Base-by-base conservation (phyloP, 2,113 vertebrate species). In the Mustela nigripes region DNA sequence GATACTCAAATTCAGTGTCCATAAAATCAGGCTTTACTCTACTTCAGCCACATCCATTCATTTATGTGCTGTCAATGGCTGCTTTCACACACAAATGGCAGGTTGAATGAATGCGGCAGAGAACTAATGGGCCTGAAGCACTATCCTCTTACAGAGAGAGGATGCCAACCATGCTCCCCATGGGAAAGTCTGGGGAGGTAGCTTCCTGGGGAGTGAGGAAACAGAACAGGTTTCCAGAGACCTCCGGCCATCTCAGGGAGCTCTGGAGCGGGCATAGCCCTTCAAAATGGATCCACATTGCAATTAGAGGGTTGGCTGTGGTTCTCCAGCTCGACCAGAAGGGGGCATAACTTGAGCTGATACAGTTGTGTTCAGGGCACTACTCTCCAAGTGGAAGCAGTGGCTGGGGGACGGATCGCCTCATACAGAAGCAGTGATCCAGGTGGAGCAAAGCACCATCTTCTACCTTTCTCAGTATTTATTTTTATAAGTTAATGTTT, bases 1-100 rank as follows among this genome's bases (percentile, higher is more conserved):
- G 24, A 74, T 67, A 94, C 92, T 92, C 62, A 92, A 71, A 85
- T 89, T 78, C 84, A 78, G 19, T 33, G 12, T 71, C 39, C 42
- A 63, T 76, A 92, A 92, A 63, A 67, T 31, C 89, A 63, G 39
- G 42, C 42, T 76, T 88, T 65, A 56, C 31, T 93, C n/a, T 69
- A 78, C 58, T 26, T 69, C 10, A 81, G 48, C 12, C 62, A 45
- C 31, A 16, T 7, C 15, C 76, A 56, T 48, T 84, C 33, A 33
- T 80, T 88, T 67, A 48, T 56, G 24, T 84, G 89, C 60, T 84
- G 11, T 53, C 48, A 67, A 15, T 81, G 69, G 76, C 56, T 88
- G 24, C 78, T 58, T 94, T 92, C 79, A 71, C 18, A 50, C 26
- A 50, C n/a, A 48, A 93, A 71, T 36, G 14, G 31, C 58, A 53